A percentile compares a stretch with the other conserved stretches of the same genome.
These are phyloP conservation scores for Falco punctatus DNA, from an alignment of 2,113 vertebrate genomes.

Conservation along the genomic window DNA sequence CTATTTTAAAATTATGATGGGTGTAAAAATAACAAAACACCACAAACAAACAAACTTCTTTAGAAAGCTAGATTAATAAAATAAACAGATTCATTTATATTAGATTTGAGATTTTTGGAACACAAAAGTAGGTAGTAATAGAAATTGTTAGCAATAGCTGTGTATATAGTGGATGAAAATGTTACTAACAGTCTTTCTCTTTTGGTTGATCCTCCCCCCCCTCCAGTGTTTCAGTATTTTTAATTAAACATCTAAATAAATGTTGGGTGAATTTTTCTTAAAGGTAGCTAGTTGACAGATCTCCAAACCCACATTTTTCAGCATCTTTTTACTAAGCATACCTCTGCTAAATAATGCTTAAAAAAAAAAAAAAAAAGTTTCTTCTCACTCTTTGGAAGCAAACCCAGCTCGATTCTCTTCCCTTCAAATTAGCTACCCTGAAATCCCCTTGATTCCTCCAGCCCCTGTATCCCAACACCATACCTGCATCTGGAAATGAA, in stretches of 20 bases:
- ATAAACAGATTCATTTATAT: background rate
- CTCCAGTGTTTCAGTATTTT: background rate
- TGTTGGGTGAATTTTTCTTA: background rate
- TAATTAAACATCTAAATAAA: background rate
- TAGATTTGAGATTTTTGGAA: background rate
- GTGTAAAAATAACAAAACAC: background rate
- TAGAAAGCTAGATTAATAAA: background rate
- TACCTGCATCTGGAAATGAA: background rate
- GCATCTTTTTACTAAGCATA: background rate
- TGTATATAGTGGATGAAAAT: background rate
- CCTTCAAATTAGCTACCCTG: background rate
- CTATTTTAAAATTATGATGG: background rate
- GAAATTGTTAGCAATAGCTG: background rate
- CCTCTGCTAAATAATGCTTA: background rate
- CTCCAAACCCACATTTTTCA: background rate
- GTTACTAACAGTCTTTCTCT: background rate
- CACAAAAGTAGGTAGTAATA: background rate
- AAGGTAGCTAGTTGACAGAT: background rate
- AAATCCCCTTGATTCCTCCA: background rate
- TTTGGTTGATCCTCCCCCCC: background rate
- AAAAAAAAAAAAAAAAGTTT: background rate
- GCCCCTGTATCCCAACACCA: fast-evolving
- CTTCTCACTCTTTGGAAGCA: background rate
- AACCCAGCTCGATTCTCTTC: background rate
- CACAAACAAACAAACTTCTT: background rate